These are phyloP conservation scores for Edolisoma coerulescens DNA, from an alignment of 2,113 vertebrate genomes.

Conservation along the genomic window DNA sequence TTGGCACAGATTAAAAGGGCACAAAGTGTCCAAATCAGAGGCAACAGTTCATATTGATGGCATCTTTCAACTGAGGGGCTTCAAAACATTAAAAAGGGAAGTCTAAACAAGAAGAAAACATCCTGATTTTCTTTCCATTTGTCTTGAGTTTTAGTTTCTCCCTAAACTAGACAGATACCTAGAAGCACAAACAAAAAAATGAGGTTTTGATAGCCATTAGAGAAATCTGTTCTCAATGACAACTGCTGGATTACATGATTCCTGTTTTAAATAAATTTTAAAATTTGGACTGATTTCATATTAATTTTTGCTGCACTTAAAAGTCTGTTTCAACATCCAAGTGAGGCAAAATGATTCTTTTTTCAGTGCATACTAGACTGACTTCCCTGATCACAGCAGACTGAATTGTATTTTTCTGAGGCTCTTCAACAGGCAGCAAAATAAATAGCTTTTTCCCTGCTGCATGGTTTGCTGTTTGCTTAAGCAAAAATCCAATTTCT, in stretches of 20 bases:
- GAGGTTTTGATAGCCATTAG: not conserved
- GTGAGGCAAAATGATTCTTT: constrained; percentile 26
- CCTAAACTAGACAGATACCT: not conserved
- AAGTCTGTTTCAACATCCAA: not conserved
- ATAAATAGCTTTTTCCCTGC: constrained; percentile 75
- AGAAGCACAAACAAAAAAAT: not conserved
- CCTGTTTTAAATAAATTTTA: not conserved
- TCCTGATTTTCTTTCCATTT: not conserved
- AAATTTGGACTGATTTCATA: not conserved
- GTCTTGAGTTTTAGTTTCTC: not conserved
- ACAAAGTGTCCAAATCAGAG: not conserved
- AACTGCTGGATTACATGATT: not conserved
- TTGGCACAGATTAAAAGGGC: not conserved
- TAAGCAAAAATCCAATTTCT: constrained; percentile 83
- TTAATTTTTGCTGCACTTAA: not conserved
- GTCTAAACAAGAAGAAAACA: not conserved
- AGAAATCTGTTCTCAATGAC: not conserved
- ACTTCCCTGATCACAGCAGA: constrained; percentile 38
- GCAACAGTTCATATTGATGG: not conserved
- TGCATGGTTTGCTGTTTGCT: constrained; percentile 76
- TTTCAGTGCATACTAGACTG: constrained; percentile 25
- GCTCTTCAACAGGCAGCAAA: constrained; percentile 63
- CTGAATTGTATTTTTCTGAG: constrained; percentile 67
- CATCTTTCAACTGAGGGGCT: not conserved
- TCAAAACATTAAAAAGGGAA: not conserved